Conservation (phyloP, 2,888 invertebrate genomes). For the Pediacus dermestoides region DNA sequence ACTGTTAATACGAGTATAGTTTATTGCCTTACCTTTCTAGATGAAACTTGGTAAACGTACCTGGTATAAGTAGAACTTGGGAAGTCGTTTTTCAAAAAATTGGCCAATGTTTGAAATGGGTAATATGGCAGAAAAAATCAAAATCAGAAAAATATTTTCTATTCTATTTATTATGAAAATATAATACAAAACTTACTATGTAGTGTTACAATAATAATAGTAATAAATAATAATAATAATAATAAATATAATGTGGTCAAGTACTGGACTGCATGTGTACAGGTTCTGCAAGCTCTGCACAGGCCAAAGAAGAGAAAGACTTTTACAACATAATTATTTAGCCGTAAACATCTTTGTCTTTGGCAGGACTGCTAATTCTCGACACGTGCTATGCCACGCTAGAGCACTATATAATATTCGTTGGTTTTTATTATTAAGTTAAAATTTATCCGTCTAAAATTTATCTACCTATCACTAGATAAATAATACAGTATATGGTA, state of each 20-base stretch:
- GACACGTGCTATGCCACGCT: conserved; percentile 41
- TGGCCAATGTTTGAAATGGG: too few relatives aligned
- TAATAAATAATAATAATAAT: conserved; percentile 42
- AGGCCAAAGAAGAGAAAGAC: too few relatives aligned
- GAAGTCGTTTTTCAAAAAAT: too few relatives aligned
- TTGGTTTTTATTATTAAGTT: neutral
- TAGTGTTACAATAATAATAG: conserved; percentile 46
- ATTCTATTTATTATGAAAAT: conserved; percentile 54
- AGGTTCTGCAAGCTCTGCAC: conserved; percentile 44
- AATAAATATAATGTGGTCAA: conserved; percentile 49
- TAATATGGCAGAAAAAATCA: too few relatives aligned
- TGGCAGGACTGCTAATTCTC: conserved; percentile 43
- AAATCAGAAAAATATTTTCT: too few relatives aligned
- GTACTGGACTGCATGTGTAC: conserved; percentile 51
- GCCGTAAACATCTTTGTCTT: conserved; percentile 26
- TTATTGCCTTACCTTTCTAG: too few relatives aligned
- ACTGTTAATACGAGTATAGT: too few relatives aligned
- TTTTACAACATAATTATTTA: too few relatives aligned
- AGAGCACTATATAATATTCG: conserved; percentile 32
- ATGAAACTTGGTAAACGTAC: too few relatives aligned
- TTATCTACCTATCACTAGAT: conserved; percentile 43
- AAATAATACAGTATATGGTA: conserved; percentile 46
- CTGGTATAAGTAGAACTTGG: too few relatives aligned
- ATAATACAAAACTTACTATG: conserved; percentile 54
- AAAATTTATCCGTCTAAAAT: conserved; percentile 23